A percentile compares a stretch with the other conserved stretches of the same genome.
These are phyloP conservation scores for Poecilus cupreus DNA, from an alignment of 2,888 invertebrate species.

Conservation along the genomic window DNA sequence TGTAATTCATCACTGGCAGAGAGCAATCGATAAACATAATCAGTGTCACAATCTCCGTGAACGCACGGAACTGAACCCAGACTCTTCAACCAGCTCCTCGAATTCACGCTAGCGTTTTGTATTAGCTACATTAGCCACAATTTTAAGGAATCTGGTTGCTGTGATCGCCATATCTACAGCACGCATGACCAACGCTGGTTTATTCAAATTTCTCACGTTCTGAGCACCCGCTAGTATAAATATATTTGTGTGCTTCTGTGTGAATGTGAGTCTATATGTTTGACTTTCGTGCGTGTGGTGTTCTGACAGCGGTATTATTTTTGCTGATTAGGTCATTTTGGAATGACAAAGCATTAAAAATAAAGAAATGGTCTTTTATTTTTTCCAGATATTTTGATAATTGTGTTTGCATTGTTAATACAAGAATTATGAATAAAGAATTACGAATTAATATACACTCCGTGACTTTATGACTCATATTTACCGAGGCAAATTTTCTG, in stretches of 20 bases:
- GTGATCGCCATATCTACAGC: constrained; percentile 1
- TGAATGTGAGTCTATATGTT: constrained; percentile 5
- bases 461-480: neutral
- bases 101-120: neutral
- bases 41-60: constrained; percentile 45
- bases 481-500: too few species aligned
- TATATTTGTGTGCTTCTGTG: neutral
- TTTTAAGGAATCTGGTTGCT: neutral
- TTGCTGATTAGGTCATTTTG: constrained; percentile 70
- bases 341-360: constrained; percentile 40
- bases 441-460: neutral
- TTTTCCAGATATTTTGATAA: neutral
- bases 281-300: constrained; percentile 12
- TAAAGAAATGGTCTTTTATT: neutral
- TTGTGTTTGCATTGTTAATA: neutral
- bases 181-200: constrained; percentile 18
- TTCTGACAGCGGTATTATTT: constrained; percentile 69
- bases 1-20: constrained; percentile 50
- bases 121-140: neutral
- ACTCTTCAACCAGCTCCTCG: too few species aligned
- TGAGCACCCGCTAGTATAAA: constrained; percentile 5
- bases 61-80: neutral
- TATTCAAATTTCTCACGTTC: constrained; percentile 43
- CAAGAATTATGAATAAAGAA: neutral
- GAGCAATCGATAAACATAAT: constrained; percentile 53